These are phyloP conservation scores for Charina bottae DNA, from an alignment of 2,113 vertebrate genomes.

Conservation along the genomic window DNA sequence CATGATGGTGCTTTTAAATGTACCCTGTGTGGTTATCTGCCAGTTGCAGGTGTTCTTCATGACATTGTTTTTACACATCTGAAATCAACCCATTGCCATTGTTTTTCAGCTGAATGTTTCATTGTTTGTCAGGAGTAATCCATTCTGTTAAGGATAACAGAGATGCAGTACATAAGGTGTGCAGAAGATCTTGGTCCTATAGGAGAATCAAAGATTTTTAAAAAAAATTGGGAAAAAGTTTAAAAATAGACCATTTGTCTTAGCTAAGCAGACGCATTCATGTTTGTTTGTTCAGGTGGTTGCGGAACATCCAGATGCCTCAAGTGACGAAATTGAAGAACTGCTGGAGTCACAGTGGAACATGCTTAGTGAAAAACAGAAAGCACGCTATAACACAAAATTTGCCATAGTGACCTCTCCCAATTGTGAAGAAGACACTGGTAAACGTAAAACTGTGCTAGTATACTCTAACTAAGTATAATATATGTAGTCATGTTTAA, in stretches of 20 bases:
- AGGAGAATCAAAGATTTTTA: neutral
- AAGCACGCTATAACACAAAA: conserved; percentile 83
- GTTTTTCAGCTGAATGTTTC: neutral
- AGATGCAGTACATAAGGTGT: no score
- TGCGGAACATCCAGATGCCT: conserved; percentile 80
- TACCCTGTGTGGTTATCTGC: neutral
- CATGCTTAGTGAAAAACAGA: conserved; percentile 82
- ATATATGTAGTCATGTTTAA: conserved; percentile 51
- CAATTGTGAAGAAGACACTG: conserved; percentile 76
- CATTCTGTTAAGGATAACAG: neutral
- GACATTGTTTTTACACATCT: neutral
- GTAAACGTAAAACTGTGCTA: conserved; percentile 72
- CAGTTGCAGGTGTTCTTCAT: neutral
- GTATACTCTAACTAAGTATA: conserved; percentile 67
- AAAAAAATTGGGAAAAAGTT: neutral
- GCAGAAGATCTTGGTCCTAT: neutral
- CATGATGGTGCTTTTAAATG: neutral
- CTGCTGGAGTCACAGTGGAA: conserved; percentile 81
- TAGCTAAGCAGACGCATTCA: neutral
- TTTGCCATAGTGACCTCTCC: conserved; percentile 77
- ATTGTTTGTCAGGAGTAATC: neutral
- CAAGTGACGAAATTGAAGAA: conserved; percentile 80
- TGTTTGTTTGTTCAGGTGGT: conserved; percentile 70
- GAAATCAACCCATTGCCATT: neutral
- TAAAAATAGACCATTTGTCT: conserved; percentile 6